Conservation (phyloP, 2,888 invertebrate species). For the Leptinotarsa haldemani region DNA sequence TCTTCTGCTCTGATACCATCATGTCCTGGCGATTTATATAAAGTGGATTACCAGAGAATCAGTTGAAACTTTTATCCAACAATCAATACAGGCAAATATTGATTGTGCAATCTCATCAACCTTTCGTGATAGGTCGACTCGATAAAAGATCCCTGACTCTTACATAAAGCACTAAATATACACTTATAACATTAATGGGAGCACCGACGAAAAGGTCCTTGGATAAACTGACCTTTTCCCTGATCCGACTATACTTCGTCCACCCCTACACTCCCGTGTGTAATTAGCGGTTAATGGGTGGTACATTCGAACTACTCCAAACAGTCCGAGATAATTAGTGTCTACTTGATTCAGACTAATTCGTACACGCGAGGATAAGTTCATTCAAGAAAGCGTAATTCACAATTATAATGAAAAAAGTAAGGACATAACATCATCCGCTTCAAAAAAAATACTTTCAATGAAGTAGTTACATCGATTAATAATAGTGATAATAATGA, state of each 20-base stretch:
- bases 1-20: no score
- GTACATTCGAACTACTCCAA: constrained; percentile 5
- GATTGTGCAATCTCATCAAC: background rate
- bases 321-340: constrained; percentile 4
- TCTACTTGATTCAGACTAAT: background rate
- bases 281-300: background rate
- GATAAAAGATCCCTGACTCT: background rate
- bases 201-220: constrained; percentile 15
- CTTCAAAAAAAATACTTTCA: no score
- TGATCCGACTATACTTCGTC: background rate
- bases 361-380: background rate
- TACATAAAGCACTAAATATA: background rate
- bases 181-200: background rate
- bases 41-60: no score
- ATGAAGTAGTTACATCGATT: no score
- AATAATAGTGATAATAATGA: no score
- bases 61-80: no score
- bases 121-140: constrained; percentile 16
- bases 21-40: no score
- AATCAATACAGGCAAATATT: no score
- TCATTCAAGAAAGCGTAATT: background rate
- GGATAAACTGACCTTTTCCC: constrained; percentile 17
- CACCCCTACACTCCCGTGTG: constrained; percentile 6
- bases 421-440: background rate
- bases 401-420: background rate